phyloP scores from a whole-genome alignment of 2,797 vertebrate species.

The Anas georgica region DNA sequence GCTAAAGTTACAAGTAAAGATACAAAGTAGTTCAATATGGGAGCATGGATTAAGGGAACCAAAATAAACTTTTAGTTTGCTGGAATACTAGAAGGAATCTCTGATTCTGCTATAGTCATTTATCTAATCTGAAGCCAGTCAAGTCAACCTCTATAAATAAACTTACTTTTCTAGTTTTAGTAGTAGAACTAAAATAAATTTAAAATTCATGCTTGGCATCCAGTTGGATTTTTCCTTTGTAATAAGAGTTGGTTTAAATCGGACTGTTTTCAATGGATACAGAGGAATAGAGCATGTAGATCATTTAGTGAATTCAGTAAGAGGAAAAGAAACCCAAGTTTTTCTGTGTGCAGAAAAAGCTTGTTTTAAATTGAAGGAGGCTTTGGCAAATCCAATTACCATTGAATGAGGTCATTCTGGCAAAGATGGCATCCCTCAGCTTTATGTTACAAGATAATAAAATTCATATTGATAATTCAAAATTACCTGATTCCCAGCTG shows the following conservation, averaged over 20 bases:
- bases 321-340: not conserved
- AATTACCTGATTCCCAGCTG: not conserved
- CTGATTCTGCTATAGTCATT: not conserved
- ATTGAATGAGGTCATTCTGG: not conserved
- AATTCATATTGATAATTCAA: not conserved
- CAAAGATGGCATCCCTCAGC: not conserved
- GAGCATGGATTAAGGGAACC: not conserved
- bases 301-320: not conserved
- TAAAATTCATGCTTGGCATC: accelerated
- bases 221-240: not conserved
- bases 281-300: not conserved
- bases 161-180: not conserved
- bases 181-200: not conserved
- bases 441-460: not conserved
- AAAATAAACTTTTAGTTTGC: not conserved
- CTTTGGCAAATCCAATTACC: not conserved
- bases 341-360: not conserved
- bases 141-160: not conserved
- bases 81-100: not conserved
- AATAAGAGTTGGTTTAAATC: not conserved
- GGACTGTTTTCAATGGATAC: not conserved
- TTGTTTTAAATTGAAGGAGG: not conserved
- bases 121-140: not conserved
- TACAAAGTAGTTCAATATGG: not conserved
- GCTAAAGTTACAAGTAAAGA: not conserved